Evolutionary conservation across 1,140 invertebrate genomes (phyloP).

Genomic region (Atta cephalotes): DNA sequence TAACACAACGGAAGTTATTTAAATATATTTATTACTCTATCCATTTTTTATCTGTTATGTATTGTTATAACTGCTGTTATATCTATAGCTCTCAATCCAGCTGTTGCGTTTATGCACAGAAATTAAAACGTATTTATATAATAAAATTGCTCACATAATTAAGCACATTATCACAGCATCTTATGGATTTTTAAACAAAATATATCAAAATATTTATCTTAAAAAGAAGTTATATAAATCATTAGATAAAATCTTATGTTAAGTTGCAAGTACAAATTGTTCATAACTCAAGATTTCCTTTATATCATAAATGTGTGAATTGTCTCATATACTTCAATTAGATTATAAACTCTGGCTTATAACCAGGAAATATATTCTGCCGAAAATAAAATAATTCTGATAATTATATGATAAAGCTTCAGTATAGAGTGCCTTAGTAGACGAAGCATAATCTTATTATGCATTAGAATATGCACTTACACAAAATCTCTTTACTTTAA

Average conservation of each 20-base stretch:
- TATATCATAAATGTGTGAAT: background rate
- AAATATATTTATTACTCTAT: conserved; percentile 30
- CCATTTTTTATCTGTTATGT: conserved; percentile 31
- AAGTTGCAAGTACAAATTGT: conserved; percentile 46
- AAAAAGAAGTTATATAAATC: background rate
- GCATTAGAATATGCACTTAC: conserved; percentile 37
- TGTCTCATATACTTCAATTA: conserved; percentile 9
- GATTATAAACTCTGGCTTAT: conserved; percentile 24
- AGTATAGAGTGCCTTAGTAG: conserved; percentile 71
- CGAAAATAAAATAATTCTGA: conserved; percentile 37
- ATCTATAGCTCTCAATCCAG: background rate
- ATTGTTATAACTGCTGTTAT: conserved; percentile 9
- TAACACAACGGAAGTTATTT: conserved; percentile 8
- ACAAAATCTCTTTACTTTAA: conserved; percentile 31
- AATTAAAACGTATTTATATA: conserved; percentile 23
- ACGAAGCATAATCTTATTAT: conserved; percentile 22
- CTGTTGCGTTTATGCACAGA: conserved; percentile 29
- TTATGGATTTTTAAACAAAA: conserved; percentile 8
- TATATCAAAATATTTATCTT: conserved; percentile 23
- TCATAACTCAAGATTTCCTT: conserved; percentile 28
- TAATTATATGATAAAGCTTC: conserved; percentile 59
- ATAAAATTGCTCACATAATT: conserved; percentile 45
- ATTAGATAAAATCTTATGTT: conserved; percentile 34
- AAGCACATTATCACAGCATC: conserved; percentile 31
- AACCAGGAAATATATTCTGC: conserved; percentile 48